Base-by-base conservation (phyloP, 2,888 invertebrate species). In the Cheilosia vulpina region DNA sequence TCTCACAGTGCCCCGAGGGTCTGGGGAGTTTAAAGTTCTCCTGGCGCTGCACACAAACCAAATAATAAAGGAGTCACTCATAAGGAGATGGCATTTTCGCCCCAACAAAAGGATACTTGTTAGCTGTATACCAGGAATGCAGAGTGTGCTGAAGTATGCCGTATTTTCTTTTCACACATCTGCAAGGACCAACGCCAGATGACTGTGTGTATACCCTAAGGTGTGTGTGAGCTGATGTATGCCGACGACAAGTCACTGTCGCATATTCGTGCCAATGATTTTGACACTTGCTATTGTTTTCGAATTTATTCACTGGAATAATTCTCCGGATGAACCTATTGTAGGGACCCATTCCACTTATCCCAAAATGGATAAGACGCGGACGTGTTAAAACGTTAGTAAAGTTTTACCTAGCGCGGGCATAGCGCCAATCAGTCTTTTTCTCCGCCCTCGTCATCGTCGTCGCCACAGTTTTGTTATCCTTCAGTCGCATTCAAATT, bases 1-100 rank as follows among this genome's bases (percentile, higher is more conserved):
- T 84, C 75, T 79, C 79, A 84, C 53, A 58, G 43, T 17, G 73
- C 66, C 84, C 75, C 75, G 58, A n/a, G 79, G 79, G 69, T 71
- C 75, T 71, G 66, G 66, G 27, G 47, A 75, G 66, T 84, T 84
- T 79, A 84, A 58, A 60, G 43, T 65, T 58, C 72, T n/a, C 43
- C 27, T 53, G 34, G 53, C 43, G 15, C 38, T 38, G 27, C 50
- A 55, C 17, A 65, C 45, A 52, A 66, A 55, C 38, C 17, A 52
- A 52, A 21, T 31, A 31, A 55, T 43, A 38, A 66, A 45, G 41
- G 60, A 58, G 38, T 73, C 73, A 50, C 17, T n/a, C 65, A 84
- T 65, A 58, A 84, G 69, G 75, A 58, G 65, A 68, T 72, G 68
- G 11, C 77, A 68, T 62, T 68, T 72, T 77, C 27, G 31, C 38